These are phyloP conservation scores for Drosophila pseudoananassae DNA, from an alignment of 1,140 invertebrate genomes.

Conservation along the genomic window DNA sequence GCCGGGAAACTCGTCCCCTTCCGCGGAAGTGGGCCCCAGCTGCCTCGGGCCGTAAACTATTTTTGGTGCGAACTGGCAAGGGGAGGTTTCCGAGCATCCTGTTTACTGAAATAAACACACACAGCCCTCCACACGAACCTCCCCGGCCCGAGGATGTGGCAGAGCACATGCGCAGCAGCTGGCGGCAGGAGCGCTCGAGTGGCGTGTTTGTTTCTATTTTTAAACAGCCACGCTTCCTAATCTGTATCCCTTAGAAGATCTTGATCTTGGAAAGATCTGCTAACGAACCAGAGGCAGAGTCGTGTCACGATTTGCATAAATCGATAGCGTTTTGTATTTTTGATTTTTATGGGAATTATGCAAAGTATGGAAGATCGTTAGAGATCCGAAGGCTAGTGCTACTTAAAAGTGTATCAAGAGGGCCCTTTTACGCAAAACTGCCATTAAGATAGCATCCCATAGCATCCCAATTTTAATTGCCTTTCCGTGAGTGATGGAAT, in stretches of 20 bases:
- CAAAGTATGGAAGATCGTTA: constrained; percentile 12
- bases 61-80: constrained; percentile 12
- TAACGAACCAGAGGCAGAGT: constrained; percentile 31
- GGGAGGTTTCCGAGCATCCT: constrained; percentile 29
- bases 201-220: constrained; percentile 43
- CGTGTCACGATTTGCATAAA: constrained; percentile 65
- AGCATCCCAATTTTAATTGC: constrained; percentile 53
- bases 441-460: constrained; percentile 21
- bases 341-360: constrained; percentile 42
- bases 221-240: constrained; percentile 44
- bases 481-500: constrained; percentile 45
- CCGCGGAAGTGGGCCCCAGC: constrained; percentile 15
- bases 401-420: constrained; percentile 28
- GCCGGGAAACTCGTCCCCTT: constrained; percentile 7
- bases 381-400: constrained; percentile 5
- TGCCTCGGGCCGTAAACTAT: constrained; percentile 37
- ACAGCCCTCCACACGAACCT: not conserved
- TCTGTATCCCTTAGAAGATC: constrained; percentile 14
- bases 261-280: constrained; percentile 25
- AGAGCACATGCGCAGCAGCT: constrained; percentile 44
- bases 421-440: not conserved
- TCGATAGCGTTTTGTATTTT: constrained; percentile 51
- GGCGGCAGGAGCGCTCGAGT: constrained; percentile 11
- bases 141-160: not conserved
- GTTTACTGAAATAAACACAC: constrained; percentile 31